A percentile compares a stretch with the other conserved stretches of the same genome.
Evolutionary conservation across 1,140 invertebrate genomes (phyloP).

Genomic region (Sycophaga agraensis): DNA sequence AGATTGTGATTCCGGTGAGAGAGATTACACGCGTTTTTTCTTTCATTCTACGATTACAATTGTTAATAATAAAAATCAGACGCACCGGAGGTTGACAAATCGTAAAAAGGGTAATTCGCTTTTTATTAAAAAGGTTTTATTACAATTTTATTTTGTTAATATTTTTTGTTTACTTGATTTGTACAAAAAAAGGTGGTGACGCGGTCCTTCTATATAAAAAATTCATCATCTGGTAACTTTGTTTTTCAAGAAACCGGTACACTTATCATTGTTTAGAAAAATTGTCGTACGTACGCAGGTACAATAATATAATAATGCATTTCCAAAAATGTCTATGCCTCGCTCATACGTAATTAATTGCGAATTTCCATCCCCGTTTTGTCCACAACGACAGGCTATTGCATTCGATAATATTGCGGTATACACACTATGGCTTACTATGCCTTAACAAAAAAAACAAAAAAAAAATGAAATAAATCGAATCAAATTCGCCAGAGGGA

Average conservation of each 20-base stretch:
- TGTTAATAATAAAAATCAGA: constrained; percentile 16
- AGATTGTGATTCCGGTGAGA: constrained; percentile 25
- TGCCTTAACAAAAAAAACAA: constrained; percentile 38
- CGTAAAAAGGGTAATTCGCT: constrained; percentile 17
- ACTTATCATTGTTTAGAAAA: constrained; percentile 15
- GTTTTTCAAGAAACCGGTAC: constrained; percentile 10
- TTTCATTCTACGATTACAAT: no score
- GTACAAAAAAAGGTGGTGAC: constrained; percentile 22
- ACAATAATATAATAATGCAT: constrained; percentile 19
- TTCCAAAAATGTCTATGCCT: constrained; percentile 19
- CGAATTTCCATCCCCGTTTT: constrained; percentile 20
- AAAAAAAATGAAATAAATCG: background rate
- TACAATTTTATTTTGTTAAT: constrained; percentile 19
- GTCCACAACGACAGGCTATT: constrained; percentile 39
- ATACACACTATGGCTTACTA: constrained; percentile 38
- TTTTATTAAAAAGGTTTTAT: constrained; percentile 10
- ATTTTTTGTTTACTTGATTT: constrained; percentile 8
- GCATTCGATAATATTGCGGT: constrained; percentile 48
- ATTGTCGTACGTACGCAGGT: constrained; percentile 4
- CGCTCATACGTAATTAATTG: constrained; percentile 17
- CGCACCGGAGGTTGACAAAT: constrained; percentile 19
- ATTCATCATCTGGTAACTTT: constrained; percentile 26
- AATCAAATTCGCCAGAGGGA: constrained; percentile 24
- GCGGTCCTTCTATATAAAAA: constrained; percentile 13
- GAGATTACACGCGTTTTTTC: constrained; percentile 1